These are phyloP conservation scores for Sinodicranocentrus sp. DNA, from an alignment of 2,888 invertebrate genomes.

Conservation along the genomic window DNA sequence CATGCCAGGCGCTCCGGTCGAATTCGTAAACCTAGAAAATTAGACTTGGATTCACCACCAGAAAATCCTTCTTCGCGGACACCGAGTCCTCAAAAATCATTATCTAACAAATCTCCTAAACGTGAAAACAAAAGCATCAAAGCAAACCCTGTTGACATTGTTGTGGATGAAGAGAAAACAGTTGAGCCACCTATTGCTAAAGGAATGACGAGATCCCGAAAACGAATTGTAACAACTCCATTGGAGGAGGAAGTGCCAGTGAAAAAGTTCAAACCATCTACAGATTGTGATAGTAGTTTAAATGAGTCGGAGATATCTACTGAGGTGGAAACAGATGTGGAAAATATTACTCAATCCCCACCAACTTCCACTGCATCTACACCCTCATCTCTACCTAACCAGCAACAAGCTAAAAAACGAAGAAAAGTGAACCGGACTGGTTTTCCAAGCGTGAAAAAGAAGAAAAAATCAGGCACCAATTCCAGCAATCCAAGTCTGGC, in stretches of 20 bases:
- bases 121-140: slow-evolving; percentile 3
- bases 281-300: slow-evolving; percentile 50
- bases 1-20: slow-evolving; percentile 60
- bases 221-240: slow-evolving; percentile 10
- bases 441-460: slow-evolving; percentile 90
- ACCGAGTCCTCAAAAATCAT: slow-evolving; percentile 33
- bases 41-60: slow-evolving; percentile 40
- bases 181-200: slow-evolving; percentile 4
- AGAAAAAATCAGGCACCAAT: slow-evolving; percentile 81
- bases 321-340: slow-evolving; percentile 56
- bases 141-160: background rate
- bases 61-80: slow-evolving; percentile 21
- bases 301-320: slow-evolving; percentile 61
- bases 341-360: slow-evolving; percentile 43
- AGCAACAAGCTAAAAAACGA: slow-evolving; percentile 66
- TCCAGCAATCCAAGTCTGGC: background rate
- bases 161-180: background rate
- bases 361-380: slow-evolving; percentile 50
- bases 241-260: slow-evolving; percentile 5
- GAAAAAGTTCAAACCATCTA: slow-evolving; percentile 36
- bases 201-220: background rate
- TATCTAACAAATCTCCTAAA: background rate
- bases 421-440: slow-evolving; percentile 87
- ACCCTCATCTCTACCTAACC: slow-evolving; percentile 61
- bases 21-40: slow-evolving; percentile 64